phyloP scores from a whole-genome alignment of 1,140 invertebrate genomes.

The Lepidostoma basale region DNA sequence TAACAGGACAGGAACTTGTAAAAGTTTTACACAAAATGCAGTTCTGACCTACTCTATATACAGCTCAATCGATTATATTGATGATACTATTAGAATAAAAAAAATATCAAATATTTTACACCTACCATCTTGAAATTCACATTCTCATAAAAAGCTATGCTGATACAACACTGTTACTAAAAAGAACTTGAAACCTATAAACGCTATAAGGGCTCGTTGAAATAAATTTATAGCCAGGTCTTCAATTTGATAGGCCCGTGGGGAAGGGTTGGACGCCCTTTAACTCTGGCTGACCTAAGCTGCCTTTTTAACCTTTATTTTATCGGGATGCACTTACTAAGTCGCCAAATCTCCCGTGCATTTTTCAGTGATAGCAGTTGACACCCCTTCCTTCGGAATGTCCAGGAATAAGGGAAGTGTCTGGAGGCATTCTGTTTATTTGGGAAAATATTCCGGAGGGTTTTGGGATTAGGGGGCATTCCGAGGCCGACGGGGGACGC shows the following conservation, averaged over 20 bases:
- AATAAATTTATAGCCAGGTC: neutral
- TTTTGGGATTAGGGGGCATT: constrained; percentile 17
- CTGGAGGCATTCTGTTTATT: constrained; percentile 43
- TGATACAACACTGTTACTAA: no score
- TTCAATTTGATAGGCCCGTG: neutral
- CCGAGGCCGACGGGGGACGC: neutral
- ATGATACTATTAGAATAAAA: no score
- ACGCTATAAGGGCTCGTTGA: neutral
- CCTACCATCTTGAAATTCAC: no score
- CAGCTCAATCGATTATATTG: no score
- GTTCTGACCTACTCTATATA: no score
- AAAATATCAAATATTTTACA: no score
- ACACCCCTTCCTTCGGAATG: constrained; percentile 40
- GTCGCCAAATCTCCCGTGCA: constrained; percentile 23
- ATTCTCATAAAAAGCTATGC: no score
- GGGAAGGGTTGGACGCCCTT: neutral
- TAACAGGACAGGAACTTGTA: no score
- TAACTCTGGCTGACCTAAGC: constrained; percentile 13
- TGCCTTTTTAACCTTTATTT: constrained; percentile 21
- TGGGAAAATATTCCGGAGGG: constrained; percentile 35
- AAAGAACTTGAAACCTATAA: neutral
- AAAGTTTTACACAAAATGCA: no score
- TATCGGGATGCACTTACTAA: constrained; percentile 19
- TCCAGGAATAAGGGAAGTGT: constrained; percentile 42
- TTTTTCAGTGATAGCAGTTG: constrained; percentile 3